Evolutionary conservation across 2,888 invertebrate genomes (phyloP).

Genomic region (Julus scandinavius): DNA sequence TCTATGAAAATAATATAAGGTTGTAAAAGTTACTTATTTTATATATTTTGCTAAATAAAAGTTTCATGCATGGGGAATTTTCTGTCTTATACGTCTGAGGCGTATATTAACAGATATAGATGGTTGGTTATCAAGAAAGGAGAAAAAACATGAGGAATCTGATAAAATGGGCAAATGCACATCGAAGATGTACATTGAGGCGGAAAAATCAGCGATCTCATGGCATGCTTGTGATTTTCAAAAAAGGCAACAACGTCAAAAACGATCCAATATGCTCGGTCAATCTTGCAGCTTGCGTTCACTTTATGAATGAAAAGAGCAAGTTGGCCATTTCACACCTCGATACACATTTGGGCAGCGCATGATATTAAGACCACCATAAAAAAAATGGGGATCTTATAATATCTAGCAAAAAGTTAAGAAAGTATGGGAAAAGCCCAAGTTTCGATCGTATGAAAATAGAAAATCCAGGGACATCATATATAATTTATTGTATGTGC

Average conservation of each 20-base stretch:
- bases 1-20: no score
- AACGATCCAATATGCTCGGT: slow-evolving; percentile 21
- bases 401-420: background rate
- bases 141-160: background rate
- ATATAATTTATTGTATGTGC: no score
- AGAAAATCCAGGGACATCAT: no score
- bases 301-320: slow-evolving; percentile 27
- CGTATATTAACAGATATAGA: no score
- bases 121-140: no score
- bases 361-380: background rate
- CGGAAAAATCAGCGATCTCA: background rate
- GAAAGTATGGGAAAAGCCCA: background rate
- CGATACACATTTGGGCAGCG: slow-evolving; percentile 6
- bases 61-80: no score
- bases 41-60: no score
- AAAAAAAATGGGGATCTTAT: background rate
- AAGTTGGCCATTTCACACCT: slow-evolving; percentile 27
- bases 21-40: no score
- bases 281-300: slow-evolving; percentile 14
- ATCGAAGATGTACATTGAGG: background rate
- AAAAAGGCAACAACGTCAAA: slow-evolving; percentile 12
- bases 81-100: no score
- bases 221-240: background rate
- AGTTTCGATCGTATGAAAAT: no score
- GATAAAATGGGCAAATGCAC: background rate